phyloP scores from a whole-genome alignment of 2,888 invertebrate genomes.

The Cantharis rufa region DNA sequence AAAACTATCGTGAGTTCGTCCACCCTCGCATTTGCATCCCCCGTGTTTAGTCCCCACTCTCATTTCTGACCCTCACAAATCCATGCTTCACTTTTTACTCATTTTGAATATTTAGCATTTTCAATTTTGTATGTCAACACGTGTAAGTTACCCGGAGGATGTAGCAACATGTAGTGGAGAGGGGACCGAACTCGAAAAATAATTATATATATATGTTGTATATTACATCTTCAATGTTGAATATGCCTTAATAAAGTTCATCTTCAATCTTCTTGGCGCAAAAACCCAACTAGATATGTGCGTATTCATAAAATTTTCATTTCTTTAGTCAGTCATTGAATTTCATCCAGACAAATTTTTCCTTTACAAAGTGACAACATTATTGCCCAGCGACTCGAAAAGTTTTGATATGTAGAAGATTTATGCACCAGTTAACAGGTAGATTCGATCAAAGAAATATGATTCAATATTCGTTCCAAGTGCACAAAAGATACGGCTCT shows the following conservation, averaged over 20 bases:
- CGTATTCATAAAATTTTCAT: conserved; percentile 11
- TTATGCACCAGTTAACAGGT: conserved; percentile 40
- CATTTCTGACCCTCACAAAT: background rate
- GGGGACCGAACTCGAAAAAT: background rate
- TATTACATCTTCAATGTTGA: background rate
- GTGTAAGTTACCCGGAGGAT: background rate
- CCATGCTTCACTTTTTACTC: background rate
- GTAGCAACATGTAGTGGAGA: background rate
- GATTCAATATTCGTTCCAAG: conserved; percentile 21
- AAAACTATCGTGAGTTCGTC: background rate
- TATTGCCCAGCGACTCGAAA: conserved; percentile 43
- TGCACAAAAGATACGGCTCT: background rate
- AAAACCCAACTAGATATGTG: background rate
- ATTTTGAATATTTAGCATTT: background rate
- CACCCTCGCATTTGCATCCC: background rate
- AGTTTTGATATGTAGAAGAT: conserved; percentile 43
- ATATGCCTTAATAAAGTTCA: background rate
- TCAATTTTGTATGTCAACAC: background rate
- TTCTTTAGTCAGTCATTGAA: conserved; percentile 2
- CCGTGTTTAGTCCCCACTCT: background rate
- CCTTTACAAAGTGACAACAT: conserved; percentile 36
- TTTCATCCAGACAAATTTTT: conserved; percentile 34
- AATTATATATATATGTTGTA: background rate
- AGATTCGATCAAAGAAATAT: conserved; percentile 30
- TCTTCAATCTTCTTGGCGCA: background rate